Conservation (phyloP, 2,888 invertebrate genomes). For the Argyresthia goedartella region DNA sequence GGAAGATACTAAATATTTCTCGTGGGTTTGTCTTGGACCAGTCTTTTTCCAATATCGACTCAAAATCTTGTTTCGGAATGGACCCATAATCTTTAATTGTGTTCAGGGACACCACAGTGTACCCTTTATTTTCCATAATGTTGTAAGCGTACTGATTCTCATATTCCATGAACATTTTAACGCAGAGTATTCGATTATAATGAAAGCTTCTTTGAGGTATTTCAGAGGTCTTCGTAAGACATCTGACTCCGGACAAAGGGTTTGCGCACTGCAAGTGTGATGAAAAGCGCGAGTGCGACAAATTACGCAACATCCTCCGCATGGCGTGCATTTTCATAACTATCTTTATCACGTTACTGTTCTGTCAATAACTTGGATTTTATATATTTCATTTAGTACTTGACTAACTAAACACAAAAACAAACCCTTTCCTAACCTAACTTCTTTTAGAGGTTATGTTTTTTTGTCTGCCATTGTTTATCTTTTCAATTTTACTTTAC, state of each 20-base stretch:
- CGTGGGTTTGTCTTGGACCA: conserved; percentile 29
- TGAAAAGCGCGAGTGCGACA: neutral
- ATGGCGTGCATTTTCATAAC: neutral
- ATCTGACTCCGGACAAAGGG: neutral
- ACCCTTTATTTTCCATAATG: conserved; percentile 46
- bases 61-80: conserved; percentile 23
- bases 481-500: too few relatives aligned
- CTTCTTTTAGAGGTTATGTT: neutral
- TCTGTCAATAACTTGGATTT: too few relatives aligned
- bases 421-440: too few relatives aligned
- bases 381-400: too few relatives aligned
- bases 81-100: conserved; percentile 3
- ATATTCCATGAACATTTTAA: conserved; percentile 45
- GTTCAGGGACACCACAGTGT: conserved; percentile 14
- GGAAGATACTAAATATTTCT: conserved; percentile 37
- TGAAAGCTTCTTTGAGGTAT: neutral
- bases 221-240: neutral
- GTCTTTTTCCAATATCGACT: conserved; percentile 27
- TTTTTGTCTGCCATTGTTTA: too few relatives aligned
- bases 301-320: neutral
- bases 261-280: neutral
- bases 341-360: neutral
- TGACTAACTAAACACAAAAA: too few relatives aligned
- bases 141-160: conserved; percentile 54
- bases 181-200: conserved; percentile 12